Evolutionary conservation across 2,888 invertebrate genomes (phyloP).

Genomic region (Lasioglossum oenotherae): DNA sequence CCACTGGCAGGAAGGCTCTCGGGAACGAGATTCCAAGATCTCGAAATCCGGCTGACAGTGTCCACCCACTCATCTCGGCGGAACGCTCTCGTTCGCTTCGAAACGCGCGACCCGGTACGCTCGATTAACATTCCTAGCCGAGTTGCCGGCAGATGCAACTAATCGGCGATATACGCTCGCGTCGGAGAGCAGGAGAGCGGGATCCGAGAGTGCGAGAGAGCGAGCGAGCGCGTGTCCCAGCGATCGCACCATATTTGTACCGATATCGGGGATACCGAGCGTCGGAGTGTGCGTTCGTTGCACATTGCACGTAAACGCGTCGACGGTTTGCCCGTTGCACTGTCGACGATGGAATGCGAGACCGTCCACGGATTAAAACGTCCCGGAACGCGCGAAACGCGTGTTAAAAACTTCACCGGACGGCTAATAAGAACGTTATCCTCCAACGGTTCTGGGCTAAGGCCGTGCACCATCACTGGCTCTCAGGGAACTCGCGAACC

Average conservation of each 20-base stretch:
- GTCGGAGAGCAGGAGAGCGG: neutral
- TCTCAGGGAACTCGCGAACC: neutral
- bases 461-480: neutral
- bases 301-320: conserved; percentile 25
- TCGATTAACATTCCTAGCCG: conserved; percentile 40
- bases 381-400: conserved; percentile 4
- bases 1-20: neutral
- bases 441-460: neutral
- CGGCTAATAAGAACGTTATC: neutral
- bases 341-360: conserved; percentile 22
- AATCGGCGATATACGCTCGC: conserved; percentile 6
- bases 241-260: conserved; percentile 71
- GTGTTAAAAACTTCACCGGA: neutral
- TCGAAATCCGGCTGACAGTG: neutral
- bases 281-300: conserved; percentile 28
- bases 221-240: conserved; percentile 30
- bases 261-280: conserved; percentile 59
- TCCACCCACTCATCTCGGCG: conserved; percentile 11
- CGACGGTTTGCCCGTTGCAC: conserved; percentile 23
- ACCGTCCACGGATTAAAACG: conserved; percentile 26
- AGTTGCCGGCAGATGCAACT: conserved; percentile 8
- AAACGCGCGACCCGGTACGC: neutral
- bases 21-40: conserved; percentile 5
- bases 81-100: neutral
- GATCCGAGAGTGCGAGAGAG: neutral